Evolutionary conservation across 2,888 invertebrate genomes (phyloP).

Genomic region (Eupelmus urozonus): DNA sequence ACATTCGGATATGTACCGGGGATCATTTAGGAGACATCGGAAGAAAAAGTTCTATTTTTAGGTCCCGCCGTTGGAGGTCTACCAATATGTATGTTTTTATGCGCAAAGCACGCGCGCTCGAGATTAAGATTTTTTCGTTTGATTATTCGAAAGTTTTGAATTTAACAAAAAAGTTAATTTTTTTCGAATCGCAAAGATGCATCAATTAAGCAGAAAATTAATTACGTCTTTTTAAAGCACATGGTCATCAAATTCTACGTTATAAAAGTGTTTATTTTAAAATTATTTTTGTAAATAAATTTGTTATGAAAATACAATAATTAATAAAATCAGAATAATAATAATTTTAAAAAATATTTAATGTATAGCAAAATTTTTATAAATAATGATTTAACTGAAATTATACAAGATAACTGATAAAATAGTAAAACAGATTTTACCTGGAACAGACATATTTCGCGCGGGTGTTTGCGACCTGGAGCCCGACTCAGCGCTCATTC

Average conservation of each 20-base stretch:
- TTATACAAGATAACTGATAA: conserved; percentile 11
- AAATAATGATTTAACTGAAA: neutral
- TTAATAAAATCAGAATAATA: too few species aligned
- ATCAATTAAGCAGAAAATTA: too few species aligned
- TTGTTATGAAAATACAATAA: too few species aligned
- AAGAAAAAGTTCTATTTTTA: conserved; percentile 74
- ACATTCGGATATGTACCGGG: conserved; percentile 44
- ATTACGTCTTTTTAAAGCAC: too few species aligned
- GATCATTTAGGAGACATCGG: conserved; percentile 62
- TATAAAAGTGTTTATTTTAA: too few species aligned
- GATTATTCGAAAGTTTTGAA: too few species aligned
- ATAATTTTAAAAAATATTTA: too few species aligned
- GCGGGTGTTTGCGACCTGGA: conserved; percentile 76
- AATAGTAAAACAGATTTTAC: conserved; percentile 62
- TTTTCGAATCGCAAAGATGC: too few species aligned
- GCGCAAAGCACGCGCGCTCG: neutral
- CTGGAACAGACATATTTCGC: conserved; percentile 71
- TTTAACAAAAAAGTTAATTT: too few species aligned
- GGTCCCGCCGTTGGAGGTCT: conserved; percentile 71
- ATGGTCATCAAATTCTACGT: too few species aligned
- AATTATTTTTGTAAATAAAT: too few species aligned
- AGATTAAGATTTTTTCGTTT: neutral
- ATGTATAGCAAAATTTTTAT: too few species aligned
- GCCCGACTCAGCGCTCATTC: conserved; percentile 78
- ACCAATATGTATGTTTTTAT: conserved; percentile 66